Evolutionary conservation across 2,113 vertebrate genomes (phyloP).

Genomic region (Alces alces): DNA sequence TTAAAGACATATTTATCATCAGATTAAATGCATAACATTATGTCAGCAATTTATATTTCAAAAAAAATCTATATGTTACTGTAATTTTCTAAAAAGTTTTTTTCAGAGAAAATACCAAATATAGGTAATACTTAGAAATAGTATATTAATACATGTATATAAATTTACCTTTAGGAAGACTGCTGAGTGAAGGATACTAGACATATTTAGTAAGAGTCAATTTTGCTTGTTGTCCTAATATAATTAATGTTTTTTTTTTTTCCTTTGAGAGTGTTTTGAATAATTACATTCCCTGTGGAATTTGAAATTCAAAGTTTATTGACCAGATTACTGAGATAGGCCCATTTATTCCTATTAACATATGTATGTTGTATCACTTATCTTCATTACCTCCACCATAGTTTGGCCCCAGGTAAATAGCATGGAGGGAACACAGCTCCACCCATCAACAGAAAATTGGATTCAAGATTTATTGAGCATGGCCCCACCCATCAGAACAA

Average conservation of each 20-base stretch:
- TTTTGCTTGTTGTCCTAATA: not conserved
- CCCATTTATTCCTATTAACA: not conserved
- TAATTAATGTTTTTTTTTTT: not conserved
- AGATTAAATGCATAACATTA: not conserved
- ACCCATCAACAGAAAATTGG: not conserved
- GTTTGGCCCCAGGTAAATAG: not conserved
- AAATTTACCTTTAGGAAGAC: not conserved
- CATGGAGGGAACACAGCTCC: not conserved
- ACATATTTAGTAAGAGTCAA: not conserved
- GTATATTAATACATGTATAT: not conserved
- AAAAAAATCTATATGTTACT: not conserved
- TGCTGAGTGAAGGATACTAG: not conserved
- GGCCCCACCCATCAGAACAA: not conserved
- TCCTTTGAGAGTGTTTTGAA: not conserved
- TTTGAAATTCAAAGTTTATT: not conserved
- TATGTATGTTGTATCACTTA: not conserved
- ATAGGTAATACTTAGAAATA: not conserved
- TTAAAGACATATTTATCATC: not conserved
- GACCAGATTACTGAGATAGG: not conserved
- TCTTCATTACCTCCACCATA: not conserved
- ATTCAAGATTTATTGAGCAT: not conserved
- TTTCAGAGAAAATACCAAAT: not conserved
- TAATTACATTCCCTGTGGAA: not conserved
- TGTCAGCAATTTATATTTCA: not conserved
- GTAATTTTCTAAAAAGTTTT: not conserved